Conservation (phyloP, 2,888 invertebrate genomes). For the Spilosoma lubricipeda region DNA sequence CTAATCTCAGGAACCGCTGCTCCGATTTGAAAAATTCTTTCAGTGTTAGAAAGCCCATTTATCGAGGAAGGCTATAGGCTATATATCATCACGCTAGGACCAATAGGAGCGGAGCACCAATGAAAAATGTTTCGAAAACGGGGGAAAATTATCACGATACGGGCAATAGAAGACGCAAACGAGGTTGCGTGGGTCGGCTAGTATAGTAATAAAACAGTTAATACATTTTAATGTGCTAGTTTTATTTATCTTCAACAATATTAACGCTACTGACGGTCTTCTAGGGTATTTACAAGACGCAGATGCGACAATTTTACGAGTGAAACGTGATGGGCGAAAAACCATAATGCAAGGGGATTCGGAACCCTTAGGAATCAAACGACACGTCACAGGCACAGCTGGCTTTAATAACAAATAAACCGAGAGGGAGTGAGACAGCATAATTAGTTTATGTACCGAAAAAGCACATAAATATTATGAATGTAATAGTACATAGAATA, state of each 20-base stretch:
- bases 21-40: no score
- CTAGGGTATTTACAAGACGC: conserved; percentile 16
- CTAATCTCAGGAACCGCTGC: no score
- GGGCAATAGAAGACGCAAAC: no score
- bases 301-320: conserved; percentile 42
- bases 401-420: conserved; percentile 24
- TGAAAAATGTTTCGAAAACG: no score
- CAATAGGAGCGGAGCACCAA: no score
- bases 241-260: conserved; percentile 32
- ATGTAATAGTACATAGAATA: neutral
- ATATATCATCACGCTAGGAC: no score
- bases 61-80: no score
- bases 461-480: neutral
- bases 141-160: no score
- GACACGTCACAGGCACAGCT: conserved; percentile 25
- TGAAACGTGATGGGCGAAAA: conserved; percentile 20
- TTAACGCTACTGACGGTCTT: conserved; percentile 13
- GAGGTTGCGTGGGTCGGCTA: no score
- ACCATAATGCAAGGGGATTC: conserved; percentile 7
- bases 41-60: no score
- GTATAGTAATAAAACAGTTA: neutral
- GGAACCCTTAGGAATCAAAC: conserved; percentile 25
- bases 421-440: conserved; percentile 8
- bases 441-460: neutral
- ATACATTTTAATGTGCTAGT: conserved; percentile 28